Percentiles rank a stretch among this genome's conserved stretches.
These are phyloP conservation scores for Athalia cordata DNA, from an alignment of 2,888 invertebrate species.

Conservation along the genomic window DNA sequence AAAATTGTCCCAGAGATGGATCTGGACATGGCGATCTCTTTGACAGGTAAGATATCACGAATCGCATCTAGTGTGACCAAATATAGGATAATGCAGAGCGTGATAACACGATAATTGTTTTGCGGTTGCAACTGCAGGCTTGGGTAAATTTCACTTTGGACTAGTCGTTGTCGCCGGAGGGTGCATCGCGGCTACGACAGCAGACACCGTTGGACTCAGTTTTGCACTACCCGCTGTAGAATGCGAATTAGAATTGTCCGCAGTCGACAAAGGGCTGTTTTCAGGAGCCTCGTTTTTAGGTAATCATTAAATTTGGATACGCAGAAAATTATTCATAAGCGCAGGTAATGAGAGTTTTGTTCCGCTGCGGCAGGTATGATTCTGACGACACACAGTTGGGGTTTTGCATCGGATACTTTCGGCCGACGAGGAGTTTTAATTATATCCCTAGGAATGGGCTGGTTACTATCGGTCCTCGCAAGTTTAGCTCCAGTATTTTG, in stretches of 20 bases:
- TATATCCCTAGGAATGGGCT: conserved; percentile 68
- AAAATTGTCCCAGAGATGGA: not conserved
- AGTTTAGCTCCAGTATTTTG: conserved; percentile 65
- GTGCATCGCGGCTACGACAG: conserved; percentile 1
- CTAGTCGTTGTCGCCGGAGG: conserved; percentile 5
- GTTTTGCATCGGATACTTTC: conserved; percentile 66
- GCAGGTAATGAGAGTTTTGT: not conserved
- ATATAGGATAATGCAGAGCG: not conserved
- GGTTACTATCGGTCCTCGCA: conserved; percentile 66
- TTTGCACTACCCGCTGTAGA: conserved; percentile 12
- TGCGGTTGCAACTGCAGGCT: conserved; percentile 10
- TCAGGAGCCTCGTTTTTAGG: conserved; percentile 26
- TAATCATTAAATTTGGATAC: not conserved
- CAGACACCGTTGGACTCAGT: conserved; percentile 10
- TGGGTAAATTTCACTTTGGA: conserved; percentile 22
- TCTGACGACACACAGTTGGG: conserved; percentile 50
- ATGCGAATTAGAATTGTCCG: conserved; percentile 17
- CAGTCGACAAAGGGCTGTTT: conserved; percentile 19
- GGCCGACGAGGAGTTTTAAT: conserved; percentile 69
- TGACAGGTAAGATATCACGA: not conserved
- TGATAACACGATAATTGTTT: not conserved
- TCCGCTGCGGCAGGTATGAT: conserved; percentile 49
- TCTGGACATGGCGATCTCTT: not conserved
- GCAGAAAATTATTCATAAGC: not conserved
- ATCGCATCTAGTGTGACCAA: not conserved